Conservation (phyloP, 2,797 vertebrate species). For the Poeciliopsis infans region DNA sequence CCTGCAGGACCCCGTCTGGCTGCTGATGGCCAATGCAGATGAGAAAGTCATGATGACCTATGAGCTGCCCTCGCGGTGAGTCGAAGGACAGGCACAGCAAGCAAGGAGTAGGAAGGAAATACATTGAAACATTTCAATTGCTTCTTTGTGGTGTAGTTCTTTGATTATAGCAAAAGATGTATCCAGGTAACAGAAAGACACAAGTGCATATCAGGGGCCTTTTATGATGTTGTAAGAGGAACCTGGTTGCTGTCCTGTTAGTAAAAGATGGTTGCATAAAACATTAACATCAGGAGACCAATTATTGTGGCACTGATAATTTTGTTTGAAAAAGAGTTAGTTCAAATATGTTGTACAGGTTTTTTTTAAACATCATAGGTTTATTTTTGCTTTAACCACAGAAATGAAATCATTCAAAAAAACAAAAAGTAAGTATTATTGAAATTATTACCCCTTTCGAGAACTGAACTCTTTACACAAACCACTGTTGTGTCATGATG, state of each 20-base stretch:
- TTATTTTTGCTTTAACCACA: background rate
- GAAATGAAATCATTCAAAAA: background rate
- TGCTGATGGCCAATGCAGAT: constrained; percentile 84
- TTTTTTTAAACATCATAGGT: background rate
- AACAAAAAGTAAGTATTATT: background rate
- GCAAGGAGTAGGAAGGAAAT: constrained; percentile 16
- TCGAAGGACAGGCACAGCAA: constrained; percentile 17
- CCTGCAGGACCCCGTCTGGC: constrained; percentile 88
- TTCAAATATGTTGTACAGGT: background rate
- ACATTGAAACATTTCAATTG: background rate
- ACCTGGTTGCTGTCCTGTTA: background rate
- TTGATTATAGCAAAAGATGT: background rate
- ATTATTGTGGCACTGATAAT: background rate
- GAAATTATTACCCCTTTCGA: background rate
- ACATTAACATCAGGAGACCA: background rate
- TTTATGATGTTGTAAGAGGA: background rate
- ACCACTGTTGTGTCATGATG: background rate
- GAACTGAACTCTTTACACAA: background rate
- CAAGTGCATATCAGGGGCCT: background rate
- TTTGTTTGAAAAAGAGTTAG: background rate
- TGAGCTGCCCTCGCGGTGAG: constrained; percentile 90
- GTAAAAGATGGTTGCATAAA: background rate
- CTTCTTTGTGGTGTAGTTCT: background rate
- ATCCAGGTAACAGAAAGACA: background rate
- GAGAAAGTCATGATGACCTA: constrained; percentile 90